These are phyloP conservation scores for Yoshiicerus persimilis DNA, from an alignment of 1,140 invertebrate species.

Conservation along the genomic window DNA sequence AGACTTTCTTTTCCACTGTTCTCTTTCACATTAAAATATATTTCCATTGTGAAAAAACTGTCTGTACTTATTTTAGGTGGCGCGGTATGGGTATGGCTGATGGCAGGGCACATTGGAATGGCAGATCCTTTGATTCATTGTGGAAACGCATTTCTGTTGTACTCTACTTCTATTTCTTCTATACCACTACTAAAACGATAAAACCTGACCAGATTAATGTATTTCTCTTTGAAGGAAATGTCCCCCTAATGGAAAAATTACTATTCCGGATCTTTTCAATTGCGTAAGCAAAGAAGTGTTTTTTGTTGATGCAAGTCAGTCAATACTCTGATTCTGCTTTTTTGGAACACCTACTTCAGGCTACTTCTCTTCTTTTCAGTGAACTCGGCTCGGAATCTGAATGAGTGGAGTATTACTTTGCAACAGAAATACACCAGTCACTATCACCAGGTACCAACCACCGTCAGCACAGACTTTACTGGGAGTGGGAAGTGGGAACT, in stretches of 20 bases:
- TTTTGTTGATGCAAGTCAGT: neutral
- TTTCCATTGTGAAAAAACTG: neutral
- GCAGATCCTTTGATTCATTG: neutral
- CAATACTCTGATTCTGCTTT: too few species aligned
- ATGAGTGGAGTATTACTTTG: too few species aligned
- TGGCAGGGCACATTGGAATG: neutral
- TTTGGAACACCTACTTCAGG: neutral
- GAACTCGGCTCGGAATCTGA: too few species aligned
- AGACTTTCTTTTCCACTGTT: neutral
- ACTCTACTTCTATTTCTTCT: neutral
- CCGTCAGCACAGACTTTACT: too few species aligned
- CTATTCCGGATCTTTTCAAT: neutral
- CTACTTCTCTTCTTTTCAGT: neutral
- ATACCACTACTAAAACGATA: neutral
- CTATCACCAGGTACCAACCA: too few species aligned
- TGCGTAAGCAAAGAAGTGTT: neutral
- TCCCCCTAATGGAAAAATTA: neutral
- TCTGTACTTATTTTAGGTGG: too few species aligned
- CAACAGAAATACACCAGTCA: too few species aligned
- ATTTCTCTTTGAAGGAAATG: neutral
- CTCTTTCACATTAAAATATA: neutral
- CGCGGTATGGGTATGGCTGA: too few species aligned
- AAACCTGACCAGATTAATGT: neutral
- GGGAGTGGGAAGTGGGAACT: neutral
- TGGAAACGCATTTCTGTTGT: neutral